Base-by-base conservation (phyloP, 2,888 invertebrate species). In the Pandemis corylana region DNA sequence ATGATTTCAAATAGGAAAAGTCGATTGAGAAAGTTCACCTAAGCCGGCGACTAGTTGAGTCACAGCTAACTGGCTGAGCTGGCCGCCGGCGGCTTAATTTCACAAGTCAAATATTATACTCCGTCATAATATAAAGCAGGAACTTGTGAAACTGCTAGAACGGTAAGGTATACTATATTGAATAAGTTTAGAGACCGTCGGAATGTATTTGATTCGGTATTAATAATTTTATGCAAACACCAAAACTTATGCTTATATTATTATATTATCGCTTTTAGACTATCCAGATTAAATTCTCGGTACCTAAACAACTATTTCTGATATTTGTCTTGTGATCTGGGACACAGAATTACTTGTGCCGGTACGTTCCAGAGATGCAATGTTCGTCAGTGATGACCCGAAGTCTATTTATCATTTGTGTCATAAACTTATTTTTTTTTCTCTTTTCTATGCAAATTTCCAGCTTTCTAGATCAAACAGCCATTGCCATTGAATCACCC, bases 91-190 rank as follows among this genome's bases (percentile, higher is more conserved):
- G 41, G 51, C 63, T 20, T 15, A 49, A 61, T 65, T 56, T 59
- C 65, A 71, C 28, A 59, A 71, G 44, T 65, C 65, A 59, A 44
- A 71, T 62, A 71, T 36, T 53, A n/a, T 56, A 20, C 59, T 28
- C 51, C 53, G 42, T 63, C 53, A 20, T 46, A 51, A 63, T 44
- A 65, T 65, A 65, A 62, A 71, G 56, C 36, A 46, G 28, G 59
- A 28, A 67, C 66, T 59, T 66, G 59, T 65, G 46, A 61, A 65
- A 61, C 56, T 67, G n/a, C n/a, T 7, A 15, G 46, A 61, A 28
- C 56, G 20, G 56, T 46, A 12, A 59, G 59, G 28, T 59, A 28
- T 59, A 28, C 10, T 59, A 67, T 56, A 67, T 67, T 53, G 41
- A 67, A 56, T 53, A 67, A 15, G 53, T 41, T 53, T 36, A 7